Conservation (phyloP, 2,797 vertebrate species). For the Parambassis ranga region DNA sequence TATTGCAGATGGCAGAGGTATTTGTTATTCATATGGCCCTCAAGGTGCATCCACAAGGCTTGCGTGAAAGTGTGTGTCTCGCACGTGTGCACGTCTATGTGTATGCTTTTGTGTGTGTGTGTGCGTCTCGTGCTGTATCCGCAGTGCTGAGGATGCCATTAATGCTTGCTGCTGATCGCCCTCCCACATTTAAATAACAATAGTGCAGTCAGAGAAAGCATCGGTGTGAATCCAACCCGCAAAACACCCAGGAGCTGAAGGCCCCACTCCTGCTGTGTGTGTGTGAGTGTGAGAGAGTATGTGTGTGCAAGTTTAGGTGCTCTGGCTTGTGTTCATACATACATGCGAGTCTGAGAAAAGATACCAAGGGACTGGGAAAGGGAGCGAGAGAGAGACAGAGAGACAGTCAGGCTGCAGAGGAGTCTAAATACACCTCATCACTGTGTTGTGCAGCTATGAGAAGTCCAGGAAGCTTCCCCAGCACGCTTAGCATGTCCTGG, state of each 20-base stretch:
- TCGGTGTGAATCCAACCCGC: slow-evolving; percentile 76
- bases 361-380: slow-evolving; percentile 16
- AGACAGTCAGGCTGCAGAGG: background rate
- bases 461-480: slow-evolving; percentile 25
- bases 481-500: slow-evolving; percentile 36
- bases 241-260: slow-evolving; percentile 69
- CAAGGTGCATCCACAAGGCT: slow-evolving; percentile 72
- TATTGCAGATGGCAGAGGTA: slow-evolving; percentile 70
- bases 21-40: slow-evolving; percentile 80
- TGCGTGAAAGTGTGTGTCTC: slow-evolving; percentile 57
- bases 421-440: slow-evolving; percentile 27
- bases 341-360: slow-evolving; percentile 31
- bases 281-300: slow-evolving; percentile 10
- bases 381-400: slow-evolving; percentile 3
- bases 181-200: slow-evolving; percentile 81
- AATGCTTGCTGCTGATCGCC: slow-evolving; percentile 79
- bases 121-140: slow-evolving; percentile 56
- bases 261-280: slow-evolving; percentile 39
- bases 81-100: slow-evolving; percentile 30
- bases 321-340: slow-evolving; percentile 20
- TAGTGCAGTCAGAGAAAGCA: slow-evolving; percentile 73
- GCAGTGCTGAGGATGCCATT: slow-evolving; percentile 76
- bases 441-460: slow-evolving; percentile 31
- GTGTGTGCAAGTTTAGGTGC: slow-evolving; percentile 15
- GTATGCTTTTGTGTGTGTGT: slow-evolving; percentile 35